Base-by-base conservation (phyloP, 2,797 vertebrate species). In the Schizopygopsis pylzovi region DNA sequence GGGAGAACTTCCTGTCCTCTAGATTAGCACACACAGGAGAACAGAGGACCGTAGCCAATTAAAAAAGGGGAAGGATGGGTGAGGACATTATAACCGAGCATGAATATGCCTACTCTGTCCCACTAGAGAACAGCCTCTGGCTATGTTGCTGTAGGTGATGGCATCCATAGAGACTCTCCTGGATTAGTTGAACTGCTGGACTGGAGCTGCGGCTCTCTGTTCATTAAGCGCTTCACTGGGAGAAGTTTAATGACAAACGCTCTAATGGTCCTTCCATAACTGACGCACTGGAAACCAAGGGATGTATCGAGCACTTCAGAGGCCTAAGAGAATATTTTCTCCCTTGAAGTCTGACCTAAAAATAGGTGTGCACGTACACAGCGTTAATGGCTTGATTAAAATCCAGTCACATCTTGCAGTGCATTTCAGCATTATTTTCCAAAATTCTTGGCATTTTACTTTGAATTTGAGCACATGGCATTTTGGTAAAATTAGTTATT, bases 171-270 rank as follows among this genome's bases (percentile, higher is more conserved):
- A 87, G 88, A 87, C 86, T 81, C 15, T 56, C 83, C 65, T 83
- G 86, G 88, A 92, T 92, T 91, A 89, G 85, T 33, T 76, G 79
- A 88, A 72, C 73, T 85, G 81, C 75, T 89, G 75, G 54, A 85
- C 79, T 89, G 86, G 82, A 85, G 79, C 85, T 67, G 71, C 37
- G 65, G 89, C 89, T 87, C 83, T 84, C 73, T 89, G 85, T 91
- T 90, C 84, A 90, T 92, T 89, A 88, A 90, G 84, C 37, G 82
- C 88, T 91, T 89, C 86, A 90, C 84, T 85, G 76, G 86, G 86
- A 87, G 87, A 84, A 84, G 41, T 85, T 86, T 89, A 90, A 90
- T 86, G 89, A 86, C 84, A 49, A 84, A 76, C 85, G 83, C 83
- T 65, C 87, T 89, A 87, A 86, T 82, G 82, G 87, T 80, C 79